These are phyloP conservation scores for Glareola pratincola DNA, from an alignment of 2,113 vertebrate genomes.

Conservation along the genomic window DNA sequence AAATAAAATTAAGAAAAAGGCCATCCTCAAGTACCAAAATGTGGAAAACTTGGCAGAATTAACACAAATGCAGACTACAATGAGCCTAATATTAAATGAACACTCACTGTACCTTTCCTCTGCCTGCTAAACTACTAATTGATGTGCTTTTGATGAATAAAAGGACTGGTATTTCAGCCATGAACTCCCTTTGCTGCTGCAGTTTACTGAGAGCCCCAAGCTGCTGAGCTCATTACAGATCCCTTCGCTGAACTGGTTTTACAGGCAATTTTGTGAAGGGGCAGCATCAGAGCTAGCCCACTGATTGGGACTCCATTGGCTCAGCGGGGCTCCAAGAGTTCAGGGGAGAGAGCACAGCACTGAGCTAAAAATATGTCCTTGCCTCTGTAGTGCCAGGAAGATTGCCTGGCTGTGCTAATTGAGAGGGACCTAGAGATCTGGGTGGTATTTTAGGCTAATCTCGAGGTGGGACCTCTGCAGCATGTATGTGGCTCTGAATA, in stretches of 20 bases:
- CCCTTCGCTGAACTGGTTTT: conserved; percentile 54
- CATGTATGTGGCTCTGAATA: conserved; percentile 41
- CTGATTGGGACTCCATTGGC: conserved; percentile 75
- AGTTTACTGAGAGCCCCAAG: conserved; percentile 32
- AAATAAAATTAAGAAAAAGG: neutral
- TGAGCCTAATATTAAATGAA: neutral
- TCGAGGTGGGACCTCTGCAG: conserved; percentile 55
- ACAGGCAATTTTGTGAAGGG: conserved; percentile 71
- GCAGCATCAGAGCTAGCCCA: conserved; percentile 67
- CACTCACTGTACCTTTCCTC: neutral
- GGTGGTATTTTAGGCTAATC: conserved; percentile 69
- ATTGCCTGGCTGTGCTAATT: conserved; percentile 59
- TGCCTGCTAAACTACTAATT: conserved; percentile 51
- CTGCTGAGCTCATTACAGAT: conserved; percentile 65
- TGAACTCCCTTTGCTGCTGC: conserved; percentile 11
- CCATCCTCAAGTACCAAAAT: neutral
- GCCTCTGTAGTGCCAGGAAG: conserved; percentile 55
- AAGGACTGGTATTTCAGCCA: conserved; percentile 37
- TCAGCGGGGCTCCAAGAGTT: conserved; percentile 70
- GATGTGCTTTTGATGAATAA: conserved; percentile 31
- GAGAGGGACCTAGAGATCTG: conserved; percentile 55
- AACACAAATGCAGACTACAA: neutral
- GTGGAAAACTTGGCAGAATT: neutral
- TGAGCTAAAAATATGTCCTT: conserved; percentile 55
- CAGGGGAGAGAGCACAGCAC: conserved; percentile 56